A percentile compares a stretch with the other conserved stretches of the same genome.
phyloP scores from a whole-genome alignment of 2,888 invertebrate genomes.

The Cheilosia pagana region DNA sequence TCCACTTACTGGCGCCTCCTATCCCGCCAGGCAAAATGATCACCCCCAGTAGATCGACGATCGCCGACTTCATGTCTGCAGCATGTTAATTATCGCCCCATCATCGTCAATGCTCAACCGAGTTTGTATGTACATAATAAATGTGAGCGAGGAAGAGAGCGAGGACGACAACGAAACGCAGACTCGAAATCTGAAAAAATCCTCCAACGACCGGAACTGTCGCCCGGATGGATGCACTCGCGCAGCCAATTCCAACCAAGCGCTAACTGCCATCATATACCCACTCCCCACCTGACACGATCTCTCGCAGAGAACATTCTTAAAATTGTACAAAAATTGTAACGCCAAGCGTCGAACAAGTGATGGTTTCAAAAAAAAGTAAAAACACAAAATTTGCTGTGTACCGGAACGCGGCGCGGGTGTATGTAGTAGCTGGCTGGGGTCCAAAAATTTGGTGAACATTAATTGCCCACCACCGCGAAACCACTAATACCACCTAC shows the following conservation, averaged over 20 bases:
- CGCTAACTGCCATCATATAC: conserved; percentile 27
- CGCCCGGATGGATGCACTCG: conserved; percentile 65
- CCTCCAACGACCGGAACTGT: conserved; percentile 68
- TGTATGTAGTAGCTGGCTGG: conserved; percentile 42
- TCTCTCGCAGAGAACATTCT: conserved; percentile 30
- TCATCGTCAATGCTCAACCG: conserved; percentile 31
- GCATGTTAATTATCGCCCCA: conserved; percentile 67
- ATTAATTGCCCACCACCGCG: conserved; percentile 71
- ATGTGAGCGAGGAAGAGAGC: background rate
- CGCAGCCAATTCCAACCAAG: conserved; percentile 56
- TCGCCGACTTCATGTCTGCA: conserved; percentile 67
- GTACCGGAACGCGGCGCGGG: conserved; percentile 35
- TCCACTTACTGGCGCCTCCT: conserved; percentile 20
- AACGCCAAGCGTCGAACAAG: conserved; percentile 57
- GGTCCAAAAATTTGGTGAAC: conserved; percentile 61
- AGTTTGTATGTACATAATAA: conserved; percentile 27
- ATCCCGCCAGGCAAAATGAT: conserved; percentile 12
- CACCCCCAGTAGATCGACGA: conserved; percentile 2
- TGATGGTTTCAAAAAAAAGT: conserved; percentile 20
- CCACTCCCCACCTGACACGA: conserved; percentile 43
- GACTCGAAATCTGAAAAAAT: conserved; percentile 36
- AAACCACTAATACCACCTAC: conserved; percentile 59
- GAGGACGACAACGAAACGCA: conserved; percentile 27
- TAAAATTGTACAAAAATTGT: conserved; percentile 32
- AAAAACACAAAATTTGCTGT: conserved; percentile 31